A percentile compares a stretch with the other conserved stretches of the same genome.
Evolutionary conservation across 2,113 vertebrate species (phyloP).

Genomic region (Montifringilla adamsi): DNA sequence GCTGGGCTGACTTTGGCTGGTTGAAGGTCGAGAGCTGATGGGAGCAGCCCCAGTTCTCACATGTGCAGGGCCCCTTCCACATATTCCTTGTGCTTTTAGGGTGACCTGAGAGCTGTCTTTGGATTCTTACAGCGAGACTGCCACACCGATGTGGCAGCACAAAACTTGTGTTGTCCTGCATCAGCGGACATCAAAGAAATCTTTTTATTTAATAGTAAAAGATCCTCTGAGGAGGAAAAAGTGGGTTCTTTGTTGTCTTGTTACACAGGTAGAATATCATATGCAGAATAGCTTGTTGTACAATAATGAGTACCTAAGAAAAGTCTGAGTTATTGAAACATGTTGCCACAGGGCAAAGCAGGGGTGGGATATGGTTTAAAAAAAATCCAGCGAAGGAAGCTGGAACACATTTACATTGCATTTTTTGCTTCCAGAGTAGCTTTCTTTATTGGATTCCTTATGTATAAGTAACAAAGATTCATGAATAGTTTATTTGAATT

Average conservation of each 20-base stretch:
- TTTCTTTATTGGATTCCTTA: constrained; percentile 22
- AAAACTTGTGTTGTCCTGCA: background rate
- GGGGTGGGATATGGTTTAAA: background rate
- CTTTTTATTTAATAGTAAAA: background rate
- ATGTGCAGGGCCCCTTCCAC: rapidly evolving
- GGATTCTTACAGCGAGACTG: background rate
- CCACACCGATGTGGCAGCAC: background rate
- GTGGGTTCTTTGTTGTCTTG: background rate
- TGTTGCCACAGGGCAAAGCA: rapidly evolving
- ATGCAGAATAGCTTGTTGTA: background rate
- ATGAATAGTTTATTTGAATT: constrained; percentile 21
- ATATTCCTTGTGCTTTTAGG: rapidly evolving
- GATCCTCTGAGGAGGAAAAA: background rate
- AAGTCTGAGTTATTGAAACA: background rate
- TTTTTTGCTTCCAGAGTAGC: background rate
- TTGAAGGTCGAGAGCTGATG: background rate
- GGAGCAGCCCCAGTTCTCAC: background rate
- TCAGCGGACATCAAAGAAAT: background rate
- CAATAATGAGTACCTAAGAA: background rate
- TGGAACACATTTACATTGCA: background rate
- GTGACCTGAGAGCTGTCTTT: background rate
- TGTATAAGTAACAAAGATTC: background rate
- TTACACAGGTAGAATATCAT: background rate
- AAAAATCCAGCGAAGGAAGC: background rate
- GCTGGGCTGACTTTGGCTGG: background rate